Conservation (phyloP, 2,113 vertebrate species). For the Clarias batrachus region DNA sequence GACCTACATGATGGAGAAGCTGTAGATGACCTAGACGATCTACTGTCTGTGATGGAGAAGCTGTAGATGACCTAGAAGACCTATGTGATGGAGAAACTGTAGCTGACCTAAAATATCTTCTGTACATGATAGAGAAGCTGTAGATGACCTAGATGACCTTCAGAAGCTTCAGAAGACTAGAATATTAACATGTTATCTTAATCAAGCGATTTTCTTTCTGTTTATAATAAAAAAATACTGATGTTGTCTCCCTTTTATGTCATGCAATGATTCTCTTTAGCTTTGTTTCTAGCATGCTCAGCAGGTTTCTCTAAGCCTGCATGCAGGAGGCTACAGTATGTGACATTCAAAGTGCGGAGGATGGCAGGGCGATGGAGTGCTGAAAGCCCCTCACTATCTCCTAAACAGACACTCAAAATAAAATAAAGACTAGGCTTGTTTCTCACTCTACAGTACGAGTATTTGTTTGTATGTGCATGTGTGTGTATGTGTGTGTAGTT, state of each 20-base stretch:
- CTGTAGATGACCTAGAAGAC: no score
- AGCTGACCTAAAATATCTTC: no score
- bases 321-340: slow-evolving; percentile 25
- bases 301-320: slow-evolving; percentile 30
- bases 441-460: background rate
- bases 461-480: slow-evolving; percentile 30
- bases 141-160: background rate
- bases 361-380: background rate
- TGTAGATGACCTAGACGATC: no score
- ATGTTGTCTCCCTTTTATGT: background rate
- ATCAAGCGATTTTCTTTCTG: background rate
- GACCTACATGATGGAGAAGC: no score
- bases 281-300: slow-evolving; percentile 35
- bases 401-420: background rate
- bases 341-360: slow-evolving; percentile 29
- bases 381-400: background rate
- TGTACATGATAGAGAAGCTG: no score
- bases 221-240: background rate
- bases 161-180: background rate
- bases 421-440: background rate
- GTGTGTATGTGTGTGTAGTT: slow-evolving; percentile 30
- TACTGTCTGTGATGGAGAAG: no score
- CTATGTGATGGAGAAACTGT: no score
- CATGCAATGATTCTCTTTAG: slow-evolving; percentile 30
- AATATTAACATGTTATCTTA: background rate